Percentiles rank a stretch among this genome's conserved stretches.
phyloP scores from a whole-genome alignment of 2,888 invertebrate species.

The Oasisia sp. region DNA sequence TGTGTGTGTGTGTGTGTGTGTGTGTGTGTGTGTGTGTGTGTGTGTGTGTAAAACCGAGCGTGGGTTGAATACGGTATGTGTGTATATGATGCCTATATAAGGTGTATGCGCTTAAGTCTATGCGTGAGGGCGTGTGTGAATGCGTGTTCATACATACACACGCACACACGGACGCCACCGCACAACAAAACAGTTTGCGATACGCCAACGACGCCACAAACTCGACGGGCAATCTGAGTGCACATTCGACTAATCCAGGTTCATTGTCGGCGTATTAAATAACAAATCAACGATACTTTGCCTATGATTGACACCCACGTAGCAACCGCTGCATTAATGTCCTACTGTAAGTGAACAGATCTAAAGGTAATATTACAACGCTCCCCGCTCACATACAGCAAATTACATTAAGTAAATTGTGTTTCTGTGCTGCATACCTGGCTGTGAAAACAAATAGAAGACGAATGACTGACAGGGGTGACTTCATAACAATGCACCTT shows the following conservation, averaged over 20 bases:
- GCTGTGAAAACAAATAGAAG: not conserved
- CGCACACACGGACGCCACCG: not conserved
- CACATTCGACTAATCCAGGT: not conserved
- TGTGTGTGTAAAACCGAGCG: too few relatives aligned
- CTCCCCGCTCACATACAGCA: not conserved
- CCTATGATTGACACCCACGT: not conserved
- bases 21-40: too few relatives aligned
- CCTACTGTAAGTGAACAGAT: not conserved
- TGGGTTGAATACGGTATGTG: too few relatives aligned
- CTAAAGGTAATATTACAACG: not conserved
- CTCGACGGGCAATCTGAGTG: not conserved
- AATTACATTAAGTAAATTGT: not conserved
- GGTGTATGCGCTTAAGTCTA: too few relatives aligned
- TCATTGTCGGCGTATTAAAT: not conserved
- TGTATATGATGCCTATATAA: too few relatives aligned
- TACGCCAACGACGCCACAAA: not conserved
- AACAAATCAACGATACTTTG: not conserved
- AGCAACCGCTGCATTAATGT: not conserved
- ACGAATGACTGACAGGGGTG: too few relatives aligned
- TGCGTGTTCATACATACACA: too few relatives aligned
- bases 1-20: too few relatives aligned
- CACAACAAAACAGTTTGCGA: not conserved
- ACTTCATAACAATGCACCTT: too few relatives aligned
- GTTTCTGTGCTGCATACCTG: not conserved
- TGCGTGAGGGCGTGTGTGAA: too few relatives aligned